Conservation (phyloP, 2,113 vertebrate species). For the Ranitomeya variabilis region DNA sequence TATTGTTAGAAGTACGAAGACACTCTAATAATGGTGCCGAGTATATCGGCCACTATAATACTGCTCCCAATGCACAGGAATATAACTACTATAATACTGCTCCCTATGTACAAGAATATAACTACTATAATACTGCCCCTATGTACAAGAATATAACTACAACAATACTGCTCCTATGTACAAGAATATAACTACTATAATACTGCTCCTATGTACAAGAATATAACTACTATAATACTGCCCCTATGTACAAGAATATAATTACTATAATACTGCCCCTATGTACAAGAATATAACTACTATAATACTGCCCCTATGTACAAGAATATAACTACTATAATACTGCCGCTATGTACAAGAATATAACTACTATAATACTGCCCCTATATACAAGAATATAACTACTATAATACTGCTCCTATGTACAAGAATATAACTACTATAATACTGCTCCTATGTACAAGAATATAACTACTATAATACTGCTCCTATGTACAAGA, state of each 20-base stretch:
- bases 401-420: background rate
- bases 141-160: background rate
- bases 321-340: constrained; percentile 1
- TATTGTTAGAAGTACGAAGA: too few species aligned
- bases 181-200: constrained; percentile 12
- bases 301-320: too few species aligned
- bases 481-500: background rate
- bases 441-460: background rate
- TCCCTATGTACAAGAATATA: background rate
- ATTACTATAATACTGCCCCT: too few species aligned
- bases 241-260: too few species aligned
- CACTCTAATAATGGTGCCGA: too few species aligned
- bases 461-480: constrained; percentile 9
- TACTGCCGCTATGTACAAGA: background rate
- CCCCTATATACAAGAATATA: too few species aligned
- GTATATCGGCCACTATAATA: too few species aligned
- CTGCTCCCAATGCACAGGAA: too few species aligned
- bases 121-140: constrained; percentile 1
- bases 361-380: constrained; percentile 6
- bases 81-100: too few species aligned
- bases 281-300: too few species aligned
- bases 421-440: background rate
- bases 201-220: background rate
- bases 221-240: constrained; percentile 8
- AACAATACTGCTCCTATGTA: too few species aligned